Evolutionary conservation across 2,797 vertebrate genomes (phyloP).

Genomic region (Tapirus indicus): DNA sequence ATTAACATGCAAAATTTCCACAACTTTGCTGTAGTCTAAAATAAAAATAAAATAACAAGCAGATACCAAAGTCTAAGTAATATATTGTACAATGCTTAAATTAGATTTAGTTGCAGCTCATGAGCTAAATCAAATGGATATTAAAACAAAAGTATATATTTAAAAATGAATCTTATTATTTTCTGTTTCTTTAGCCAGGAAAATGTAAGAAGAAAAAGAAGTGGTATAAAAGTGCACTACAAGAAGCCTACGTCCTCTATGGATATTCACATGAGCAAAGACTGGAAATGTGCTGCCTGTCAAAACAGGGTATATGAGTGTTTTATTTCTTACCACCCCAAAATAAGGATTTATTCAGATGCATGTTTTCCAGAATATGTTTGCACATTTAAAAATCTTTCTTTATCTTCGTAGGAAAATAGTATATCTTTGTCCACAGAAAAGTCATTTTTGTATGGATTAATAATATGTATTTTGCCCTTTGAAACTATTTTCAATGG

Average conservation of each 20-base stretch:
- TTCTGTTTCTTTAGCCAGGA: conserved; percentile 74
- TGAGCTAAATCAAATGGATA: conserved; percentile 47
- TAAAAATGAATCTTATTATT: conserved; percentile 32
- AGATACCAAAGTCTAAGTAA: neutral
- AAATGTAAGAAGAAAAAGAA: conserved; percentile 71
- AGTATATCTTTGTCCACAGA: neutral
- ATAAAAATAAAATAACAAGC: conserved; percentile 33
- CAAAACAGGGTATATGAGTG: conserved; percentile 72
- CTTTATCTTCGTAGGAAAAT: neutral
- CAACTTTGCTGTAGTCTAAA: conserved; percentile 45
- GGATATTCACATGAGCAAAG: conserved; percentile 77
- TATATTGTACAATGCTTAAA: neutral
- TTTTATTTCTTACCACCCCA: neutral
- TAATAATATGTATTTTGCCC: conserved; percentile 38
- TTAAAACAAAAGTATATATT: conserved; percentile 57
- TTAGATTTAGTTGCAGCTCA: conserved; percentile 50
- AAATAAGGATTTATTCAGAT: neutral
- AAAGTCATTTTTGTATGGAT: conserved; percentile 11
- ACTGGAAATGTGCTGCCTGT: conserved; percentile 79
- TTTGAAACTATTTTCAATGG: conserved; percentile 9
- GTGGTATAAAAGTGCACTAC: conserved; percentile 84
- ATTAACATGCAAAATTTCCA: conserved; percentile 28
- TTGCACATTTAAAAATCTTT: neutral
- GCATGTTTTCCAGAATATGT: neutral
- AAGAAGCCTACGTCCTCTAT: conserved; percentile 81